Evolutionary conservation across 2,797 vertebrate genomes (phyloP).

Genomic region (Thalassophryne amazonica): DNA sequence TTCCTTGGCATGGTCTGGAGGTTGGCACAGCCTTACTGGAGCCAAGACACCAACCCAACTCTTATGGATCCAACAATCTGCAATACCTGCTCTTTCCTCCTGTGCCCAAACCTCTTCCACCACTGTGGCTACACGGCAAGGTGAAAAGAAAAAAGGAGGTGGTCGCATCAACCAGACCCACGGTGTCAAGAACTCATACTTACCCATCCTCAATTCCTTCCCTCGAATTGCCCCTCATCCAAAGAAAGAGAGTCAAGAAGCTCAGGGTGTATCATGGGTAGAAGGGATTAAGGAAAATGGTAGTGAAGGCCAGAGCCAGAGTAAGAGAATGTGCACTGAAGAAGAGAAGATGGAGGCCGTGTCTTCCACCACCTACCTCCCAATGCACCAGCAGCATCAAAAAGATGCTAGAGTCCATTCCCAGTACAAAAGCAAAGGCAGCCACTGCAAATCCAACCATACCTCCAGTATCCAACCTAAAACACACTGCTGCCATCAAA

Average conservation of each 20-base stretch:
- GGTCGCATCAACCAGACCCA: conserved; percentile 19
- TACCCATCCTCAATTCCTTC: conserved; percentile 75
- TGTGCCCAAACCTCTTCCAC: background rate
- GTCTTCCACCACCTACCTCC: conserved; percentile 34
- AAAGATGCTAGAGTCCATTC: conserved; percentile 14
- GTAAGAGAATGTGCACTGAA: conserved; percentile 67
- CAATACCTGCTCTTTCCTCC: conserved; percentile 10
- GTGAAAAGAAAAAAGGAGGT: conserved; percentile 35
- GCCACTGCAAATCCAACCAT: background rate
- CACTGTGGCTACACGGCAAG: background rate
- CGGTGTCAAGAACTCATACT: conserved; percentile 58
- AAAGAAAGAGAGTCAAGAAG: conserved; percentile 53
- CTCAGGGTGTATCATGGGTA: background rate
- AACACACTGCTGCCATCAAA: conserved; percentile 3
- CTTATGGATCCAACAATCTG: conserved; percentile 62
- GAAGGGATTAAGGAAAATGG: conserved; percentile 19
- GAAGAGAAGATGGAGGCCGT: conserved; percentile 46
- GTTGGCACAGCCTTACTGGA: conserved; percentile 30
- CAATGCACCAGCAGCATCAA: conserved; percentile 31
- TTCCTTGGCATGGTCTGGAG: conserved; percentile 52
- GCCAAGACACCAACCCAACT: conserved; percentile 51
- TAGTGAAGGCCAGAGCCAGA: conserved; percentile 58
- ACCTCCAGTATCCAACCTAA: conserved; percentile 12
- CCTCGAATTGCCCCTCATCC: conserved; percentile 74
- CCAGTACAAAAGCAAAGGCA: conserved; percentile 3